Base-by-base conservation (phyloP, 2,113 vertebrate genomes). In the Cephalopholis sonnerati region DNA sequence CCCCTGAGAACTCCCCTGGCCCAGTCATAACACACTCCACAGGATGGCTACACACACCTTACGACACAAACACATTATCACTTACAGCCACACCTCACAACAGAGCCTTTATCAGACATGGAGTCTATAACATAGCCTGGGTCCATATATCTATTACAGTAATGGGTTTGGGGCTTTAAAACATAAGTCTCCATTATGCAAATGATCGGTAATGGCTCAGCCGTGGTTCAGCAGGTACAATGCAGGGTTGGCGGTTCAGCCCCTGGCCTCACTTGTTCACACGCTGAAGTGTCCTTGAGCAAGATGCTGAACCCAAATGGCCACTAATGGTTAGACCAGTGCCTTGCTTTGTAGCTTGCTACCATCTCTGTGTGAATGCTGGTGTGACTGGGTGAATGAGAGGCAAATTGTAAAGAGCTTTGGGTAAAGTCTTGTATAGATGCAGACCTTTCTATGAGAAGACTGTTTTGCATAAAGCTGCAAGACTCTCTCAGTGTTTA, bases 1-100 rank as follows among this genome's bases (percentile, higher is more conserved):
- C 80, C 54, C 84, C 63, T 22, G 83, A 87, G 85, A 83, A 58
- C 80, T 63, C 71, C 63, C 74, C 64, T 15, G 53, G 58, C 76
- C 29, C 69, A 63, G 67, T 61, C 82, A 82, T 41, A 80, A 83
- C 77, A 87, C 59, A 73, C 78, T 50, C 71, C 57, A 55, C 74
- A 13, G 55, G 77, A 70, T 25, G 59, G 25, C 29, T 61, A 16
- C 46, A 25, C 61, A 71, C 65, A 79, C 36, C 9, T 46, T 11
- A 27, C 24, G 1, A 64, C 70, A 66, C 50, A 53, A 66, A 83
- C 59, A 83, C 48, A 55, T 48, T 22, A 62, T 54, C 44, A 70
- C 63, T 77, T 27, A 53, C 46, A 44, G 50, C 46, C 46, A 41
- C 24, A 57, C 53, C 74, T 83, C 25, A 13, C 51, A 80, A 25